Conservation (phyloP, 2,113 vertebrate genomes). For the Calidris pugnax region DNA sequence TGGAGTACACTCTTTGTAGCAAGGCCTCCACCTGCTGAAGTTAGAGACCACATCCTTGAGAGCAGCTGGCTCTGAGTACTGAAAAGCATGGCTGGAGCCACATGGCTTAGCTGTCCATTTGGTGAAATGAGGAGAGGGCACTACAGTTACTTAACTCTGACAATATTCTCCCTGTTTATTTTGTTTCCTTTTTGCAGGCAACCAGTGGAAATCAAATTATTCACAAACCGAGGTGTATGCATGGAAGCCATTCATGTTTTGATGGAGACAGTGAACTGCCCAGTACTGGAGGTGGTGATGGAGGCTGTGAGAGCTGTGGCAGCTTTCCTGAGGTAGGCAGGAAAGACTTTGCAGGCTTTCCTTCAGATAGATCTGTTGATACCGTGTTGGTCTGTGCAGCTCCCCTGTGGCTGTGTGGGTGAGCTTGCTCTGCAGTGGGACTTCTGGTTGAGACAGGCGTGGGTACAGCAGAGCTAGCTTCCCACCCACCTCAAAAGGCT, state of each 20-base stretch:
- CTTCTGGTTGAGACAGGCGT: slow-evolving; percentile 3
- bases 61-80: neutral
- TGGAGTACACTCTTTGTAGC: neutral
- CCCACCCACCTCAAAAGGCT: neutral
- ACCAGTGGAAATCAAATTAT: slow-evolving; percentile 84
- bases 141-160: neutral
- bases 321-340: slow-evolving; percentile 84
- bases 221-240: slow-evolving; percentile 80
- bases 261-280: slow-evolving; percentile 77
- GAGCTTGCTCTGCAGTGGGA: neutral
- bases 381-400: neutral
- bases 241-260: slow-evolving; percentile 78
- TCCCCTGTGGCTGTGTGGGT: slow-evolving; percentile 45
- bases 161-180: neutral
- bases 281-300: slow-evolving; percentile 82
- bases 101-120: neutral
- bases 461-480: neutral
- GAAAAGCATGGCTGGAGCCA: neutral
- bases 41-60: neutral
- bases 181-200: slow-evolving; percentile 76
- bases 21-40: neutral
- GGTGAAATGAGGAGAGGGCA: neutral
- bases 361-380: neutral
- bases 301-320: slow-evolving; percentile 80
- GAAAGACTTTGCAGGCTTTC: neutral